Conservation (phyloP, 2,888 invertebrate genomes). For the Taphrorychus bicolor region DNA sequence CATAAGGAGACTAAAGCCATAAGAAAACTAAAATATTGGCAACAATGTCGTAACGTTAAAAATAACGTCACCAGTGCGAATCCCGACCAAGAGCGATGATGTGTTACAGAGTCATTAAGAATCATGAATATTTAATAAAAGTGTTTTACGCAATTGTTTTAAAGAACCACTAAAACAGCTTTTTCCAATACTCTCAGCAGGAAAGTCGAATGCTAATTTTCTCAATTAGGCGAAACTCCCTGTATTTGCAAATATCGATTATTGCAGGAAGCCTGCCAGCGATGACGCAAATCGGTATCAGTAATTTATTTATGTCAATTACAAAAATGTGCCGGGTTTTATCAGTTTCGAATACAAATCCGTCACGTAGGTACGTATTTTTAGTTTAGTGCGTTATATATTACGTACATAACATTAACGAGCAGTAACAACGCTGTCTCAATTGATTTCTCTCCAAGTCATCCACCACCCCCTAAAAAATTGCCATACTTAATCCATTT, state of each 20-base stretch:
- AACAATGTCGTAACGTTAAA: not conserved
- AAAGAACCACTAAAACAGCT: slow-evolving; percentile 30
- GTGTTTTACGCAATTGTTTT: slow-evolving; percentile 33
- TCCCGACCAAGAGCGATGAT: slow-evolving; percentile 18
- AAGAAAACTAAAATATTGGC: not conserved
- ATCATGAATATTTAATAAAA: slow-evolving; percentile 27
- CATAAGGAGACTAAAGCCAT: not conserved
- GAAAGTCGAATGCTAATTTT: not conserved
- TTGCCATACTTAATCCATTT: not conserved
- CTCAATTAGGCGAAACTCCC: not conserved
- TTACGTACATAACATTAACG: too few relatives aligned
- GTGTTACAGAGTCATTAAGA: slow-evolving; percentile 29
- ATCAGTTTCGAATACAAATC: not conserved
- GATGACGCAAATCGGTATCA: not conserved
- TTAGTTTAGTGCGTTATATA: not conserved
- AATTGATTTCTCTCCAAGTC: too few relatives aligned
- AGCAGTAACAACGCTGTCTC: too few relatives aligned
- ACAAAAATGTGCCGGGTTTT: not conserved
- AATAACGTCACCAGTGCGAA: not conserved
- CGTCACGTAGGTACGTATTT: not conserved
- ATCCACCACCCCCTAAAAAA: too few relatives aligned
- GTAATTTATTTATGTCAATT: not conserved
- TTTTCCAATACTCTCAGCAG: slow-evolving; percentile 6
- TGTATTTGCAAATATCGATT: not conserved
- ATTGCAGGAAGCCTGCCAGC: too few relatives aligned